phyloP scores from a whole-genome alignment of 2,888 invertebrate genomes.

The Anoncus sp. region DNA sequence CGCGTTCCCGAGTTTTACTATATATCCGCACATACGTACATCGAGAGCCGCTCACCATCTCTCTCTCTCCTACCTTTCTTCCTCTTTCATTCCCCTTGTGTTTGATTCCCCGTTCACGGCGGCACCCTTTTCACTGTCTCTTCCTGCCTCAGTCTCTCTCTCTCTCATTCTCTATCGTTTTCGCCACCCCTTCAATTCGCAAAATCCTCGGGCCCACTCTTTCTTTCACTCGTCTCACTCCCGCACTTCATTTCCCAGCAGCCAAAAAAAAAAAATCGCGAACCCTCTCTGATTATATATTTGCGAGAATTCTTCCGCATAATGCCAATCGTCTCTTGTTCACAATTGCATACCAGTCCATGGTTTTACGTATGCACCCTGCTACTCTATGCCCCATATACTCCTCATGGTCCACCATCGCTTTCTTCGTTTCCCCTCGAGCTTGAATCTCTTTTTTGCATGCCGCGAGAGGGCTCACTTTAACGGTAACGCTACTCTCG shows the following conservation, averaged over 20 bases:
- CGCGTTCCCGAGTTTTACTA: slow-evolving; percentile 40
- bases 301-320: slow-evolving; percentile 8
- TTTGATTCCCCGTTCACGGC: slow-evolving; percentile 44
- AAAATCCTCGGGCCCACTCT: slow-evolving; percentile 40
- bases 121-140: slow-evolving; percentile 37
- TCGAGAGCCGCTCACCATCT: slow-evolving; percentile 37
- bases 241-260: slow-evolving; percentile 1
- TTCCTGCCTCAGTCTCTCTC: too few relatives aligned
- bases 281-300: slow-evolving; percentile 13
- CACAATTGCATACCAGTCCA: neutral
- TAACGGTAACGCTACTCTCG: neutral
- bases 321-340: slow-evolving; percentile 19
- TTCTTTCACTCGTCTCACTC: slow-evolving; percentile 1
- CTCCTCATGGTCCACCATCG: neutral
- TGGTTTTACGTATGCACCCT: neutral
- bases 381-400: neutral
- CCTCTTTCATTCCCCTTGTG: slow-evolving; percentile 43
- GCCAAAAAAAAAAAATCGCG: slow-evolving; percentile 46
- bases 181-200: slow-evolving; percentile 61
- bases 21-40: slow-evolving; percentile 20
- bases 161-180: slow-evolving; percentile 28
- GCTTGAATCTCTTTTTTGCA: neutral
- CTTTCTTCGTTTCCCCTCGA: neutral
- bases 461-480: neutral
- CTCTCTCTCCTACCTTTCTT: slow-evolving; percentile 43